These are phyloP conservation scores for Rhinophrynus dorsalis DNA, from an alignment of 2,797 vertebrate genomes.

Conservation along the genomic window DNA sequence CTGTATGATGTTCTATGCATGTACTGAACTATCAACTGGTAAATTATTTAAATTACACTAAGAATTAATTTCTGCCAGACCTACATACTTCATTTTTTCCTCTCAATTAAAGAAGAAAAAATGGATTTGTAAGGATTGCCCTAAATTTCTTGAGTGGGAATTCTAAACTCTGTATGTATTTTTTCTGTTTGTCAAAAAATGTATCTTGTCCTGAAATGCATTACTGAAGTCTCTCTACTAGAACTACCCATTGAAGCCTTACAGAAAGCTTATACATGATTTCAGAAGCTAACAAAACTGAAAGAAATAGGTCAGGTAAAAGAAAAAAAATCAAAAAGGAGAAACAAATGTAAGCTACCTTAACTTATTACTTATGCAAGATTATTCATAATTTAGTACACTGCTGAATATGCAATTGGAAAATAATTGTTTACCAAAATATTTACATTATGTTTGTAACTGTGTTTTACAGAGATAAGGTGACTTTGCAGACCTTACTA, in stretches of 20 bases:
- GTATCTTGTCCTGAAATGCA: slow-evolving; percentile 80
- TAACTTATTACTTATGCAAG: slow-evolving; percentile 84
- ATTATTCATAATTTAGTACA: slow-evolving; percentile 86
- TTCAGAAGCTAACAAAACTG: slow-evolving; percentile 83
- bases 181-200: slow-evolving; percentile 80
- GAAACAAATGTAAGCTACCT: slow-evolving; percentile 79
- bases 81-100: slow-evolving; percentile 79
- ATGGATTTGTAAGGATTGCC: slow-evolving; percentile 77
- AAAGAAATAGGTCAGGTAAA: slow-evolving; percentile 86
- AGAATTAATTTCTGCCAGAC: slow-evolving; percentile 77
- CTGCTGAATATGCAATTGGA: slow-evolving; percentile 81
- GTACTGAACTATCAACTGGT: slow-evolving; percentile 76
- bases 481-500: slow-evolving; percentile 74
- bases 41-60: slow-evolving; percentile 85
- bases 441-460: slow-evolving; percentile 79
- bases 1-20: slow-evolving; percentile 74
- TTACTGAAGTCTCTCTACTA: slow-evolving; percentile 79
- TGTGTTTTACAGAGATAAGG: slow-evolving; percentile 80
- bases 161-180: slow-evolving; percentile 76
- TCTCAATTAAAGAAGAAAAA: slow-evolving; percentile 80
- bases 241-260: slow-evolving; percentile 82
- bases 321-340: slow-evolving; percentile 60
- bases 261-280: slow-evolving; percentile 83
- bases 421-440: slow-evolving; percentile 87
- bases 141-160: slow-evolving; percentile 79